A percentile compares a stretch with the other conserved stretches of the same genome.
Evolutionary conservation across 92 coral and sea anemone species (phyloP).

Genomic region (Phenganax stokvisi): DNA sequence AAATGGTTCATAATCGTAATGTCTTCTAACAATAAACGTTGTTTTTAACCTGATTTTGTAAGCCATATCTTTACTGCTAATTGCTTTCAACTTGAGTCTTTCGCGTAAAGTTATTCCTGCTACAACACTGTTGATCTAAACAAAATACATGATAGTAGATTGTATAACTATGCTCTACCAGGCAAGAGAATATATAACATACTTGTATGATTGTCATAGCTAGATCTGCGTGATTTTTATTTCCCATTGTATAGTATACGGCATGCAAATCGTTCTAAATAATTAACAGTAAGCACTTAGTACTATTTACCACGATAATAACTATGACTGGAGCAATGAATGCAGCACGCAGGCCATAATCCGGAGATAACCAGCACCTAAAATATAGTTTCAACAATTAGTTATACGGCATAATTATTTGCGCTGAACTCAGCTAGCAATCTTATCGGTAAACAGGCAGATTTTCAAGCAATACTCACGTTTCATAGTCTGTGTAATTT

Average conservation of each 20-base stretch:
- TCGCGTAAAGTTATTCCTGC: slow-evolving; percentile 23
- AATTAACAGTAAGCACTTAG: no score
- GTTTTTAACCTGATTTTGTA: slow-evolving; percentile 24
- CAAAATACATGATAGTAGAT: not conserved
- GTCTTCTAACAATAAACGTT: not conserved
- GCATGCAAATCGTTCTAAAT: no score
- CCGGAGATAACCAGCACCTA: slow-evolving; percentile 36
- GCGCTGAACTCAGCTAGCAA: not conserved
- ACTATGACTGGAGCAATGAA: slow-evolving; percentile 31
- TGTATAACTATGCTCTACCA: not conserved
- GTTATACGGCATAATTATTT: not conserved
- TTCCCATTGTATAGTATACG: no score
- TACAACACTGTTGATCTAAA: slow-evolving; percentile 19
- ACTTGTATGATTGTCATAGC: no score
- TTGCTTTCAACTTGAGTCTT: slow-evolving; percentile 16
- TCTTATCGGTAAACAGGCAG: not conserved
- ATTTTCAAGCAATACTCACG: slow-evolving; percentile 2
- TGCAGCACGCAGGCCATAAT: slow-evolving; percentile 34
- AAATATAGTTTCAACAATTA: not conserved
- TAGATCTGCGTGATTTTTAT: no score
- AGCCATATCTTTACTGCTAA: slow-evolving; percentile 24
- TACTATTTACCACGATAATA: slow-evolving; percentile 16
- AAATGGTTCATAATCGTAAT: no score
- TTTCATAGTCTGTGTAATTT: slow-evolving; percentile 23
- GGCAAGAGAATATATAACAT: no score